A percentile compares a stretch with the other conserved stretches of the same genome.
Conservation (phyloP, 2,797 vertebrate genomes). For the Scomberomorus guttatus region DNA sequence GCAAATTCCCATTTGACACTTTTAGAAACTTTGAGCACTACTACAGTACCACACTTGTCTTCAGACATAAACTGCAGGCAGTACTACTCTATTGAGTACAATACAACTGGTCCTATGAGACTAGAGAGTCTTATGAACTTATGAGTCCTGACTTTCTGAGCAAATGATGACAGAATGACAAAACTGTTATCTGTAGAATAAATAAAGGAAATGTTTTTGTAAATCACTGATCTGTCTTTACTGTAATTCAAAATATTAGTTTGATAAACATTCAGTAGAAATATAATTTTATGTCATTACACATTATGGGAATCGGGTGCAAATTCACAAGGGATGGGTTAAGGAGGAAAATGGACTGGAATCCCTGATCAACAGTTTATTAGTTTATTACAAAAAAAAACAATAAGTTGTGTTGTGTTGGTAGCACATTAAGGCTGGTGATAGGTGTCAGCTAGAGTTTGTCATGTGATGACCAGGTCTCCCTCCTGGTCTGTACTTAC, state of each 20-base stretch:
- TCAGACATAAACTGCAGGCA: not conserved
- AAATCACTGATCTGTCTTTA: not conserved
- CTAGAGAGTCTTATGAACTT: not conserved
- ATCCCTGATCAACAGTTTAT: not conserved
- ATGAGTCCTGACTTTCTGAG: slow-evolving; percentile 4
- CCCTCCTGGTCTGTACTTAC: slow-evolving; percentile 89
- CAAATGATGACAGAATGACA: slow-evolving; percentile 2
- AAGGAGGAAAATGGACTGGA: not conserved
- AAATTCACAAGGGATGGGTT: not conserved
- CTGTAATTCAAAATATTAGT: not conserved
- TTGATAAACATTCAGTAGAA: not conserved
- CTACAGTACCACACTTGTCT: not conserved
- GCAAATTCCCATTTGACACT: not conserved
- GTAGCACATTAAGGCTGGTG: not conserved
- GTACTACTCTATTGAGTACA: not conserved
- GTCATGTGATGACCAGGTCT: slow-evolving; percentile 77
- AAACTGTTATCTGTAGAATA: not conserved
- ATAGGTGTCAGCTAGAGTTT: not conserved
- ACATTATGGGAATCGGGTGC: not conserved
- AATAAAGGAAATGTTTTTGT: not conserved
- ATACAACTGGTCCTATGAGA: not conserved
- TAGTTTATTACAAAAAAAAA: too few relatives aligned
- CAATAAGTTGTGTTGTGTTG: not conserved
- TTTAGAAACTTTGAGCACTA: too few relatives aligned
- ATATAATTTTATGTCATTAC: not conserved